Percentiles rank a stretch among this genome's conserved stretches.
Conservation (phyloP, 2,113 vertebrate species). For the Sander vitreus region DNA sequence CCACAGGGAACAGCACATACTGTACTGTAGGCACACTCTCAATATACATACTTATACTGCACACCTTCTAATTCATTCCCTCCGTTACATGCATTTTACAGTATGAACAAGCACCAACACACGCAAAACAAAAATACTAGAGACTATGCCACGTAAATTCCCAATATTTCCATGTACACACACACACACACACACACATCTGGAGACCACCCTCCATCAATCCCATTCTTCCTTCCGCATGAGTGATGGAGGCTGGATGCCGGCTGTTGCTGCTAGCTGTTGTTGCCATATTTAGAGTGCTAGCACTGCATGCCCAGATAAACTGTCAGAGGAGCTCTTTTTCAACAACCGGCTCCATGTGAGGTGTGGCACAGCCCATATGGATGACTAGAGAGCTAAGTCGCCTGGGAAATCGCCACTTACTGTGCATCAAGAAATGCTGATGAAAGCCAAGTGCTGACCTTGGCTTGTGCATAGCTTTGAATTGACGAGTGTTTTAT, state of each 20-base stretch:
- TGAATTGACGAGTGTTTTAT: conserved; percentile 58
- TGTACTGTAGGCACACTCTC: conserved; percentile 11
- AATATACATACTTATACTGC: conserved; percentile 8
- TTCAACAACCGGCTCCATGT: conserved; percentile 40
- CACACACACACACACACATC: neutral
- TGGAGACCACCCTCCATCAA: conserved; percentile 26
- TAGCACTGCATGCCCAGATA: conserved; percentile 41
- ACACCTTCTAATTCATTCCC: conserved; percentile 11
- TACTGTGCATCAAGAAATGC: conserved; percentile 48
- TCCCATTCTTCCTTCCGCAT: conserved; percentile 26
- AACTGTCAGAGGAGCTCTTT: conserved; percentile 63
- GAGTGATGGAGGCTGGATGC: conserved; percentile 39
- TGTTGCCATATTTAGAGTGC: conserved; percentile 71
- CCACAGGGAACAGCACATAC: conserved; percentile 31
- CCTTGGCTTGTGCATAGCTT: conserved; percentile 52
- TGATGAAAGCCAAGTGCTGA: conserved; percentile 55
- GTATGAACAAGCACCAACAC: neutral
- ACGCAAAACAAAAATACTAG: conserved; percentile 4
- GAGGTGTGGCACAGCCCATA: conserved; percentile 39
- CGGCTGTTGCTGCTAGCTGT: conserved; percentile 58
- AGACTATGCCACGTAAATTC: conserved; percentile 14
- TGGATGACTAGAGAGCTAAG: conserved; percentile 53
- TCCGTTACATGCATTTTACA: conserved; percentile 2
- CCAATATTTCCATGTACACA: neutral
- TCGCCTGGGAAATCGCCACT: conserved; percentile 54